phyloP scores from a whole-genome alignment of 2,113 vertebrate genomes.

The Notechis scutatus region DNA sequence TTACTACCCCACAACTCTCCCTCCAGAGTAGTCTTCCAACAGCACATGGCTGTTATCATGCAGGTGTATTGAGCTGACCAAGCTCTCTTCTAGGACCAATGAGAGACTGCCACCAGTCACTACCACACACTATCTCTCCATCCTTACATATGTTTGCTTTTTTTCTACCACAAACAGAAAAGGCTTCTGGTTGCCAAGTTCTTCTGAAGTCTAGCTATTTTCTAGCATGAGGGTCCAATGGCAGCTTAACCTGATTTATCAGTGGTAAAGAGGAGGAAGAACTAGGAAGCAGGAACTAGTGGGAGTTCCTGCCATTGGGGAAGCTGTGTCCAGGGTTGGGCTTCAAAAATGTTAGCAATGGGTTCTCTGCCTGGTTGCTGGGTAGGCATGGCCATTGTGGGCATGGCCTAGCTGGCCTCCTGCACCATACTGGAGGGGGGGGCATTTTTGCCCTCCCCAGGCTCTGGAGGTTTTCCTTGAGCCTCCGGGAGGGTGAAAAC shows the following conservation, averaged over 20 bases:
- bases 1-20: neutral
- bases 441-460: too few species aligned
- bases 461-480: too few species aligned
- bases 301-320: neutral
- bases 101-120: neutral
- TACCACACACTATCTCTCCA: neutral
- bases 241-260: neutral
- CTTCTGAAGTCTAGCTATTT: neutral
- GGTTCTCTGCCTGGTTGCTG: too few species aligned
- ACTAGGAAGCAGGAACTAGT: neutral
- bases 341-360: too few species aligned
- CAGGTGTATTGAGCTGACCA: neutral
- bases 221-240: neutral
- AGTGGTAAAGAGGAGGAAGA: neutral
- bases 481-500: too few species aligned
- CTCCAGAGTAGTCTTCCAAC: neutral
- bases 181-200: neutral
- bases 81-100: neutral
- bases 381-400: too few species aligned
- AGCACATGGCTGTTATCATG: neutral
- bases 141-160: neutral
- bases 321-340: neutral
- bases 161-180: neutral
- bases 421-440: too few species aligned
- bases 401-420: too few species aligned